phyloP scores from a whole-genome alignment of 2,113 vertebrate species.

The Pterocles gutturalis region DNA sequence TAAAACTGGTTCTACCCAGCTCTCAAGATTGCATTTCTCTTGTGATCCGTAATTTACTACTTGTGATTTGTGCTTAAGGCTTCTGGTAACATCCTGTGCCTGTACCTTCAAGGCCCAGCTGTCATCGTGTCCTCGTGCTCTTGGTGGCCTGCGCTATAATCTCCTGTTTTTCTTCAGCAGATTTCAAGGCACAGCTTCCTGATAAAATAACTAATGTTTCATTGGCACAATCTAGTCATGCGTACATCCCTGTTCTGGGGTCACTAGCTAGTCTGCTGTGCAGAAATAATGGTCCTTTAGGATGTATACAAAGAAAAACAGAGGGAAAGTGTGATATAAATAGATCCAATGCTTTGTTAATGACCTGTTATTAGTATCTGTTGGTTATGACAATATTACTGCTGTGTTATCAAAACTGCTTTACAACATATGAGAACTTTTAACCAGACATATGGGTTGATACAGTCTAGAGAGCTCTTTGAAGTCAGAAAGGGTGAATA shows the following conservation, averaged over 20 bases:
- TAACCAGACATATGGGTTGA: constrained; percentile 32
- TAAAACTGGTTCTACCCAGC: constrained; percentile 10
- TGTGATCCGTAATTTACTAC: neutral
- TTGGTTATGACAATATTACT: neutral
- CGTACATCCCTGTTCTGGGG: neutral
- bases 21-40: constrained; percentile 6
- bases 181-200: neutral
- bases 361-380: neutral
- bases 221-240: neutral
- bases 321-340: neutral
- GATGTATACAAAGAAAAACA: neutral
- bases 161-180: neutral
- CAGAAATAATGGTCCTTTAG: neutral
- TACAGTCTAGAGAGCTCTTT: neutral
- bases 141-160: neutral
- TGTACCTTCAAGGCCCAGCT: neutral
- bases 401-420: constrained; percentile 23
- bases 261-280: neutral
- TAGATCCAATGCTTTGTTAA: neutral
- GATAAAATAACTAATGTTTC: neutral
- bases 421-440: neutral
- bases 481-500: constrained; percentile 22
- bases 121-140: fast-evolving
- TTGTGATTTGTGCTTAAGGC: neutral
- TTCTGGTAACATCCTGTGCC: neutral